Evolutionary conservation across 2,113 vertebrate species (phyloP).

Genomic region (Podarcis cretensis): DNA sequence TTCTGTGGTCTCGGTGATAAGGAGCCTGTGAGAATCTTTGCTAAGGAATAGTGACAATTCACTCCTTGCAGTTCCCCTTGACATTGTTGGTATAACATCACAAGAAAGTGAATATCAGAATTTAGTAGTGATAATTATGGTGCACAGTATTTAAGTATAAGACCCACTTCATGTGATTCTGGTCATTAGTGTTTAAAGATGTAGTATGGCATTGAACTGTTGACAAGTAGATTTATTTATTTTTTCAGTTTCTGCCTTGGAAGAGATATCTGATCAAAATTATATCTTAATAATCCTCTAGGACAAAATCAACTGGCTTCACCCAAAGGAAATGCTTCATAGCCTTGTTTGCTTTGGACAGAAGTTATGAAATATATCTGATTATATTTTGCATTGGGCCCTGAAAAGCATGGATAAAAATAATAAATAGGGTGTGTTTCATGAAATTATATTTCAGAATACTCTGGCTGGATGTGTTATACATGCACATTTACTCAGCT

Average conservation of each 20-base stretch:
- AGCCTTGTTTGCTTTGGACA: background rate
- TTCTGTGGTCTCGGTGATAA: background rate
- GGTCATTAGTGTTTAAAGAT: background rate
- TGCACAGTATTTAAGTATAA: background rate
- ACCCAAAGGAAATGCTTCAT: background rate
- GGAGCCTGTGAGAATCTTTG: background rate
- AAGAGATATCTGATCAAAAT: no score
- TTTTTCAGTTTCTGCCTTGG: no score
- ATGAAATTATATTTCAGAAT: background rate
- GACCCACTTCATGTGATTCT: background rate
- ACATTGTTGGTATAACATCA: background rate
- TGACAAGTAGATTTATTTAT: background rate
- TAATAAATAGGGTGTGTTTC: background rate
- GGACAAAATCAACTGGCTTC: background rate
- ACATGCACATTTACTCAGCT: background rate
- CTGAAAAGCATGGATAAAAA: background rate
- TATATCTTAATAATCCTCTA: no score
- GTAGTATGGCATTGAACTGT: background rate
- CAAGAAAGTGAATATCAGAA: background rate
- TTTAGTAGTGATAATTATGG: background rate
- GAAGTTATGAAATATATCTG: background rate
- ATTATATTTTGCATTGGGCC: background rate
- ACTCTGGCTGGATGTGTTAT: background rate
- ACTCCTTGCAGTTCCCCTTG: background rate
- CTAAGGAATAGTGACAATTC: background rate